phyloP scores from a whole-genome alignment of 2,113 vertebrate genomes.

The Nothobranchius furzeri region DNA sequence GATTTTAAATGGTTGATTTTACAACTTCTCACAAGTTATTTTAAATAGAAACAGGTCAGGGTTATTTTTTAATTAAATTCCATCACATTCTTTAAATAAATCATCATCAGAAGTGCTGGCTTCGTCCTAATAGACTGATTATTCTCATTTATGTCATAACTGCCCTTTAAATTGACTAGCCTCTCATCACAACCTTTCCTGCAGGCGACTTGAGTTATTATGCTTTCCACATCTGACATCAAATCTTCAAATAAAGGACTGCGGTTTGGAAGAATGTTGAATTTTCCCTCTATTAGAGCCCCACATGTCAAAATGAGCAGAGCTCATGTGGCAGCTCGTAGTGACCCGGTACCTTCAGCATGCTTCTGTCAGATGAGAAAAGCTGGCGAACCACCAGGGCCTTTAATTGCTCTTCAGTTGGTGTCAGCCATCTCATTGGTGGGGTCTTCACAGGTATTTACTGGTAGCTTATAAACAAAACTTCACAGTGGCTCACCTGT shows the following conservation, averaged over 20 bases:
- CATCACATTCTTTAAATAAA: background rate
- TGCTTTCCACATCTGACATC: background rate
- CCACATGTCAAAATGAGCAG: background rate
- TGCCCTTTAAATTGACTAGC: background rate
- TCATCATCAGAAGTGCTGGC: background rate
- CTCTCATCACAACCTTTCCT: background rate
- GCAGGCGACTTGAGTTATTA: background rate
- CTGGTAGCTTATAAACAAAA: conserved; percentile 16
- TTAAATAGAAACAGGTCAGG: too few relatives aligned
- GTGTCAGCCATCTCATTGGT: conserved; percentile 11
- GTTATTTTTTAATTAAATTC: too few relatives aligned
- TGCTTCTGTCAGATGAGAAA: conserved; percentile 10
- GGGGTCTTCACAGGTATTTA: conserved; percentile 10
- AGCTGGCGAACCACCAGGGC: background rate
- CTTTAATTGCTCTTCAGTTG: conserved; percentile 25
- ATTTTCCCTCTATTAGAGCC: background rate
- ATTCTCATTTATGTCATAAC: background rate
- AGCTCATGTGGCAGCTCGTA: conserved; percentile 1
- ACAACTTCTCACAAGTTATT: too few relatives aligned
- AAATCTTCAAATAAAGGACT: background rate
- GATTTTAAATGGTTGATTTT: too few relatives aligned
- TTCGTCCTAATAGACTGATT: conserved; percentile 1
- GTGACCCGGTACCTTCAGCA: background rate
- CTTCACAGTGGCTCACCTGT: conserved; percentile 4
- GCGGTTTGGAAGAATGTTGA: background rate